These are phyloP conservation scores for Cheilosia vulpina DNA, from an alignment of 2,888 invertebrate species.

Conservation along the genomic window DNA sequence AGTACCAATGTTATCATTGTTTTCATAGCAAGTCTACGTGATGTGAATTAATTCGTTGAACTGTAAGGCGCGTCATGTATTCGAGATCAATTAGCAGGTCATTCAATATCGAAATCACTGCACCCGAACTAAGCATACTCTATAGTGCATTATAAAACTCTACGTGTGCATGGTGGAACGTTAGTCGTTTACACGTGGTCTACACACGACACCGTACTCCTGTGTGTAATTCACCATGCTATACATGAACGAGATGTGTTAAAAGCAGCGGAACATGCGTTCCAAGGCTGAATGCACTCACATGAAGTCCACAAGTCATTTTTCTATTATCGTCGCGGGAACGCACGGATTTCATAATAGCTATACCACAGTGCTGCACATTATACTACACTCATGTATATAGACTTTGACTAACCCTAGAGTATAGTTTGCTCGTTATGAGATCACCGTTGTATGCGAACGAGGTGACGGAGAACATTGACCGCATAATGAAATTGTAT, in stretches of 20 bases:
- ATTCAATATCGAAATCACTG: conserved; percentile 46
- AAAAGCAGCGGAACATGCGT: conserved; percentile 59
- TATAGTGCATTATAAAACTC: neutral
- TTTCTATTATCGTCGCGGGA: conserved; percentile 46
- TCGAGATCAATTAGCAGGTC: conserved; percentile 50
- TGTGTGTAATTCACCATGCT: conserved; percentile 47
- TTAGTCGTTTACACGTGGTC: conserved; percentile 29
- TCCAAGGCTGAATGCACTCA: conserved; percentile 71
- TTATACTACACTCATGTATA: conserved; percentile 3
- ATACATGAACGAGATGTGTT: conserved; percentile 24
- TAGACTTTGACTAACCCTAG: neutral
- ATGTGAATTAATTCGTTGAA: conserved; percentile 47
- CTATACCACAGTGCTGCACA: neutral
- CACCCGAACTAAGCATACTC: conserved; percentile 34
- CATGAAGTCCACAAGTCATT: conserved; percentile 47
- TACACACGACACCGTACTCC: conserved; percentile 41
- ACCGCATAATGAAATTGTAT: conserved; percentile 70
- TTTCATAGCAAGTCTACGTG: conserved; percentile 30
- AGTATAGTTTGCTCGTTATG: conserved; percentile 36
- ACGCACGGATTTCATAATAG: conserved; percentile 61
- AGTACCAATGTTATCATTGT: conserved; percentile 10
- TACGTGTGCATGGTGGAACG: neutral
- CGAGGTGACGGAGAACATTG: conserved; percentile 62
- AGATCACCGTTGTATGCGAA: conserved; percentile 51
- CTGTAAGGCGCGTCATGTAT: conserved; percentile 26